Conservation (phyloP, 2,888 invertebrate species). For the Meganola albula region DNA sequence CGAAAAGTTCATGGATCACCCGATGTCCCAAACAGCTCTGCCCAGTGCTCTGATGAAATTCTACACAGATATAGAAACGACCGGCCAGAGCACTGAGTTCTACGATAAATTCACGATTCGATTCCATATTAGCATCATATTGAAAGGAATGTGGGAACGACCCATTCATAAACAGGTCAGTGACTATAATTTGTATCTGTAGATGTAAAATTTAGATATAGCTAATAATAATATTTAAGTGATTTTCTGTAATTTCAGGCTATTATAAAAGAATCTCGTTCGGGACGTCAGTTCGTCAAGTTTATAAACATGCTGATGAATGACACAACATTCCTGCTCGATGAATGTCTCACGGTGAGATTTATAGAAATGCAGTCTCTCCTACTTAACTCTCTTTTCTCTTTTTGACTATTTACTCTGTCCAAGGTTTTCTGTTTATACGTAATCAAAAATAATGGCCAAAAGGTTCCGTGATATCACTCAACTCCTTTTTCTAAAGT, state of each 20-base stretch:
- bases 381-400: no score
- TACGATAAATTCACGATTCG: slow-evolving; percentile 99
- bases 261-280: slow-evolving; percentile 93
- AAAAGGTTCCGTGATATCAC: no score
- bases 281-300: slow-evolving; percentile 95
- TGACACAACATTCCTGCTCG: slow-evolving; percentile 96
- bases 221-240: background rate
- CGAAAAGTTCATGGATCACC: slow-evolving; percentile 91
- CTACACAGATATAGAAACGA: slow-evolving; percentile 98
- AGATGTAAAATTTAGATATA: background rate
- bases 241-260: slow-evolving; percentile 62
- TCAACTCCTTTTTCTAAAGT: no score
- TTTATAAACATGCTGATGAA: slow-evolving; percentile 99
- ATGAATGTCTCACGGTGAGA: slow-evolving; percentile 86
- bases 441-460: no score
- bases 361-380: slow-evolving; percentile 3
- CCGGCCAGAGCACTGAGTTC: slow-evolving; percentile 98
- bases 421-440: no score
- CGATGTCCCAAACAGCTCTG: slow-evolving; percentile 83
- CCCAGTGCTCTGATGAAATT: slow-evolving; percentile 97
- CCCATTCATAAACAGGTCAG: slow-evolving; percentile 83
- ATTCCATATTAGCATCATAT: slow-evolving; percentile 97
- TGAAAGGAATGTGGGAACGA: slow-evolving; percentile 97
- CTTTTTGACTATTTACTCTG: no score
- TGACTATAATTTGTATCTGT: background rate